Conservation (phyloP, 2,113 vertebrate species). For the Siphamia tubifer region DNA sequence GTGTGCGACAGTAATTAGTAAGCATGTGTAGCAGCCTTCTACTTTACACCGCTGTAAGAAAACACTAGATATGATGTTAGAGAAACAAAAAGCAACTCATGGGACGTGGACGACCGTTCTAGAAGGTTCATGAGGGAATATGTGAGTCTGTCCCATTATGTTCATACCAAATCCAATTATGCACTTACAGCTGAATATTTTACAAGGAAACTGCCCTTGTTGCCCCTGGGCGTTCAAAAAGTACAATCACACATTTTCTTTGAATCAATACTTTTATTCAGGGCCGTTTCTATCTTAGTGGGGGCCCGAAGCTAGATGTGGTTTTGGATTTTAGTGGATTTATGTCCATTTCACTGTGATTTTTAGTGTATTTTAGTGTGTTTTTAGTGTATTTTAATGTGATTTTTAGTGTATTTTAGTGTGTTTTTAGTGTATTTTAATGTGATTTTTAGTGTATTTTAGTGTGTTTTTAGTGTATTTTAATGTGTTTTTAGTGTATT, state of each 20-base stretch:
- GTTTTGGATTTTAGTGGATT: no score
- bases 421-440: no score
- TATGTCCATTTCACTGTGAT: no score
- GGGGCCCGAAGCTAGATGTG: no score
- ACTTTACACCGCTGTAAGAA: slow-evolving; percentile 6
- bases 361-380: no score
- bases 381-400: no score
- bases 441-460: no score
- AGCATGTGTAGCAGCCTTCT: background rate
- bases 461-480: no score
- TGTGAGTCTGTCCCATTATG: slow-evolving; percentile 76
- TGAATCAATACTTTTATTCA: slow-evolving; percentile 38
- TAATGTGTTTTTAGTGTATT: no score
- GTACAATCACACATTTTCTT: slow-evolving; percentile 40
- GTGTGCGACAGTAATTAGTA: background rate
- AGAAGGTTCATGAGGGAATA: slow-evolving; percentile 64
- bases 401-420: no score
- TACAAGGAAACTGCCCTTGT: slow-evolving; percentile 67
- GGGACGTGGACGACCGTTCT: slow-evolving; percentile 46
- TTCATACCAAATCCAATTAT: slow-evolving; percentile 81
- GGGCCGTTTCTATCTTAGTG: no score
- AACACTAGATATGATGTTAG: slow-evolving; percentile 9
- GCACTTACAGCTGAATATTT: slow-evolving; percentile 71
- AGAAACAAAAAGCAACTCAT: slow-evolving; percentile 53
- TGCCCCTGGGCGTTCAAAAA: slow-evolving; percentile 65